A percentile compares a stretch with the other conserved stretches of the same genome.
phyloP scores from a whole-genome alignment of 2,888 invertebrate species.

The Xanthia togata region DNA sequence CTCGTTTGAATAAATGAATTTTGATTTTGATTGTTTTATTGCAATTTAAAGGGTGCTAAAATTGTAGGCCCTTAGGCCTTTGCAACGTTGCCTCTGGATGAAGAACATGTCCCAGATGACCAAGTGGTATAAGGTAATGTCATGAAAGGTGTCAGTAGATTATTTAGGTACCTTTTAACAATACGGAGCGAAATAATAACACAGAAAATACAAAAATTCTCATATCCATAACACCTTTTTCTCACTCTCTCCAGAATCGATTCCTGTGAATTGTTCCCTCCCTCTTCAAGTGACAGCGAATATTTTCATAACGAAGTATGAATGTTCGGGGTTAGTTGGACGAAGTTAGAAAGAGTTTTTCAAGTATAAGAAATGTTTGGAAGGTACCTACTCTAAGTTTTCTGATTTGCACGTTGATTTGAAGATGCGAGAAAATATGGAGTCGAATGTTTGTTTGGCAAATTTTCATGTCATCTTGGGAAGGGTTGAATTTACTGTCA shows the following conservation, averaged over 20 bases:
- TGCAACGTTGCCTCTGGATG: not conserved
- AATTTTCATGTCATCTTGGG: constrained; percentile 13
- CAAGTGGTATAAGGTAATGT: not conserved
- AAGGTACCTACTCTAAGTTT: constrained; percentile 65
- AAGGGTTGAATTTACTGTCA: constrained; percentile 37
- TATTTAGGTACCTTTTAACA: not conserved
- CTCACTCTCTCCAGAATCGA: constrained; percentile 47
- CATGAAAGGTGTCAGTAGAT: not conserved
- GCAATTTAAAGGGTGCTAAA: not conserved
- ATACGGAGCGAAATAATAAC: not conserved
- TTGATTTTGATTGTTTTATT: not conserved
- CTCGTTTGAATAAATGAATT: not conserved
- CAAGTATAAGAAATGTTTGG: constrained; percentile 61
- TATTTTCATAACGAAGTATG: constrained; percentile 68
- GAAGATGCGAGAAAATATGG: constrained; percentile 36
- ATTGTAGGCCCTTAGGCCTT: not conserved
- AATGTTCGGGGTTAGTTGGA: constrained; percentile 61
- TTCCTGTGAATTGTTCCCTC: constrained; percentile 43
- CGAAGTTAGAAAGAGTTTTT: constrained; percentile 58
- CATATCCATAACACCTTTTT: constrained; percentile 10
- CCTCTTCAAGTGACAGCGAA: constrained; percentile 62
- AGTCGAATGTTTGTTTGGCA: constrained; percentile 26
- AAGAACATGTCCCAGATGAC: too few relatives aligned
- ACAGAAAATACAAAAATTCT: constrained; percentile 10
- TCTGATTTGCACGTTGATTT: constrained; percentile 57